phyloP scores from a whole-genome alignment of 2,113 vertebrate genomes.

The Odocoileus virginianus region DNA sequence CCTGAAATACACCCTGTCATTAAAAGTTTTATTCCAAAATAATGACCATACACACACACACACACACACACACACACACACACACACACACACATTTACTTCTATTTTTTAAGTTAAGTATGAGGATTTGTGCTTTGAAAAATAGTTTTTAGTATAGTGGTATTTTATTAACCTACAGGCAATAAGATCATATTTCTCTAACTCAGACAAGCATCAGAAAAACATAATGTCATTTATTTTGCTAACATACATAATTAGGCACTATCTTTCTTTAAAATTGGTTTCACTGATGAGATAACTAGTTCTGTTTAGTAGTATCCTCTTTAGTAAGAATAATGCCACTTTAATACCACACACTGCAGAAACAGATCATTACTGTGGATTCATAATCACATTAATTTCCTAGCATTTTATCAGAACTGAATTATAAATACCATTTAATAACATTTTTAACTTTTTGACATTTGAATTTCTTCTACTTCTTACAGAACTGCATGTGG shows the following conservation, averaged over 20 bases:
- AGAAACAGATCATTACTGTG: neutral
- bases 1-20: neutral
- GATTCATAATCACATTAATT: neutral
- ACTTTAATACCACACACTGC: neutral
- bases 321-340: neutral
- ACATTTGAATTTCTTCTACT: constrained; percentile 16
- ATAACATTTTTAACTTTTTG: neutral
- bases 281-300: neutral
- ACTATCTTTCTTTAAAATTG: neutral
- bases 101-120: neutral
- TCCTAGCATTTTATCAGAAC: neutral
- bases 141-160: neutral
- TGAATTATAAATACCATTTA: neutral
- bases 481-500: neutral
- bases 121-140: neutral
- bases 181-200: neutral
- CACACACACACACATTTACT: neutral
- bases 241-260: neutral
- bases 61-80: neutral
- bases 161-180: neutral
- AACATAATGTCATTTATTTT: neutral
- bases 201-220: neutral
- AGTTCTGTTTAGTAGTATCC: neutral
- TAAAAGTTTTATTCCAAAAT: neutral
- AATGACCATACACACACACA: neutral